phyloP scores from a whole-genome alignment of 2,797 vertebrate genomes.

The Chiloscyllium punctatum region DNA sequence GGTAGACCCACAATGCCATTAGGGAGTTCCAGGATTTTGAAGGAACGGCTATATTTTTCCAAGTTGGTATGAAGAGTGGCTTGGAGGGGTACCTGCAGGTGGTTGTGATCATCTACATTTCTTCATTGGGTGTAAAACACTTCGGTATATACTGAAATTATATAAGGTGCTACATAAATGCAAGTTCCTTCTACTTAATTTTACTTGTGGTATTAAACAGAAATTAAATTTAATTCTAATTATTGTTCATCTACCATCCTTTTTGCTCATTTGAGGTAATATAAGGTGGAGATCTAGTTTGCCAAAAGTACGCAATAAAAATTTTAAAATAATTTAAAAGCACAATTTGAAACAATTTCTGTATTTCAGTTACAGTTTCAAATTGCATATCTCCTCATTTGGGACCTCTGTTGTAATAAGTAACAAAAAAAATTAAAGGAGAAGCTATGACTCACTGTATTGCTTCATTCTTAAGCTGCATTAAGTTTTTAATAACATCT shows the following conservation, averaged over 20 bases:
- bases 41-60: too few relatives aligned
- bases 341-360: neutral
- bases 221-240: neutral
- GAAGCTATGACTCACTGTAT: neutral
- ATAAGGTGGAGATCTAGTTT: neutral
- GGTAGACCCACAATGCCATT: too few relatives aligned
- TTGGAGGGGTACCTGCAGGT: too few relatives aligned
- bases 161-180: neutral
- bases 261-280: neutral
- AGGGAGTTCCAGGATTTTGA: too few relatives aligned
- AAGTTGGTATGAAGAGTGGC: too few relatives aligned
- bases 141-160: neutral
- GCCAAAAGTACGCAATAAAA: neutral
- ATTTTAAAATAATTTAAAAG: neutral
- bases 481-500: neutral
- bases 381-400: neutral
- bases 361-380: neutral
- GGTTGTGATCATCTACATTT: neutral
- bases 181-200: neutral
- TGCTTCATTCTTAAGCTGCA: neutral
- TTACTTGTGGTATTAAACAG: neutral
- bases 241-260: neutral
- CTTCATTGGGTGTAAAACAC: neutral
- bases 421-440: neutral
- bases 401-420: neutral